A percentile compares a stretch with the other conserved stretches of the same genome.
phyloP scores from a whole-genome alignment of 1,140 invertebrate genomes.

The Samia ricini region DNA sequence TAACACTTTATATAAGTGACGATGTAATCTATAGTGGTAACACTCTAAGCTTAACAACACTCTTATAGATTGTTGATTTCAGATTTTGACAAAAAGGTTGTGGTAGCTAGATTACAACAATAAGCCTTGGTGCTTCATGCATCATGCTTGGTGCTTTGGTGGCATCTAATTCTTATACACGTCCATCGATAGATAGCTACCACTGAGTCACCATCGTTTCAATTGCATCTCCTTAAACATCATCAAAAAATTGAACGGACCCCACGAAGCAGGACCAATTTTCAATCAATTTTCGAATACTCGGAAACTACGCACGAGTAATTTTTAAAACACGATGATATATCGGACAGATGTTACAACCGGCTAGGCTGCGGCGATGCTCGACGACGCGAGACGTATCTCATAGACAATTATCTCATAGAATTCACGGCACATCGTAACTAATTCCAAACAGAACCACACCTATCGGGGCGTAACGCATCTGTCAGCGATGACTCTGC shows the following conservation, averaged over 20 bases:
- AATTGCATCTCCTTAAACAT: too few species aligned
- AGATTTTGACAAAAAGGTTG: too few species aligned
- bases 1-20: too few species aligned
- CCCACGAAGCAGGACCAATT: neutral
- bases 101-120: too few species aligned
- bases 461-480: slow-evolving; percentile 52
- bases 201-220: too few species aligned
- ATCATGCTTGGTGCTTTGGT: too few species aligned
- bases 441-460: slow-evolving; percentile 26
- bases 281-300: neutral
- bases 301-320: neutral
- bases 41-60: too few species aligned
- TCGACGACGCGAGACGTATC: slow-evolving; percentile 5
- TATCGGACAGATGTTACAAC: slow-evolving; percentile 10
- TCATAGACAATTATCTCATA: slow-evolving; percentile 13
- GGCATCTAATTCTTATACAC: too few species aligned
- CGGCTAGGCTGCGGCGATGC: neutral
- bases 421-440: slow-evolving; percentile 15
- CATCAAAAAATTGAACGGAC: neutral
- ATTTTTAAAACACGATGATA: neutral
- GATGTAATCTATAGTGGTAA: too few species aligned
- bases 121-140: too few species aligned
- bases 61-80: too few species aligned
- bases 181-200: too few species aligned
- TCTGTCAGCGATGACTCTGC: slow-evolving; percentile 47